These are phyloP conservation scores for Macroglossus sobrinus DNA, from an alignment of 2,113 vertebrate species.

Conservation along the genomic window DNA sequence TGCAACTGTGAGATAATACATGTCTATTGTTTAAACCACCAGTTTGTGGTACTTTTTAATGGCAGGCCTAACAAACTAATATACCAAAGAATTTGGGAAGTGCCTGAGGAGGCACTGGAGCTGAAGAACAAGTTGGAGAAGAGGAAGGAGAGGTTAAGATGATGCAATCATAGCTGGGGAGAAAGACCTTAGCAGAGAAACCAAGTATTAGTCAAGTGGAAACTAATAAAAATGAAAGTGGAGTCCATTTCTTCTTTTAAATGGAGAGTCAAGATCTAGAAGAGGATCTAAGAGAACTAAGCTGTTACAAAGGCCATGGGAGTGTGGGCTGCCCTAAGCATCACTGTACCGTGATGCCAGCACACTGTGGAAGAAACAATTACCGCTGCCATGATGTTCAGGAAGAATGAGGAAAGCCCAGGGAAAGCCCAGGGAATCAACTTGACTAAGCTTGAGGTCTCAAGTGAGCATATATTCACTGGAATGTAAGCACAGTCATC, in stretches of 20 bases:
- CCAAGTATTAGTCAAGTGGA: background rate
- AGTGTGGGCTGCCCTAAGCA: background rate
- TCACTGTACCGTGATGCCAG: rapidly evolving
- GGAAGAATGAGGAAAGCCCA: background rate
- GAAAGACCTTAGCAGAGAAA: background rate
- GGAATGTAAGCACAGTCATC: background rate
- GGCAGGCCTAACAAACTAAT: background rate
- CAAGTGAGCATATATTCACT: background rate
- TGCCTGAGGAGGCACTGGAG: background rate
- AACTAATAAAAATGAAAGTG: background rate
- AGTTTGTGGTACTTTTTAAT: background rate
- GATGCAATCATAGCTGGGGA: background rate
- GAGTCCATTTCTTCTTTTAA: background rate
- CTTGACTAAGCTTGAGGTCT: background rate
- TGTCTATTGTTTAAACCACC: background rate
- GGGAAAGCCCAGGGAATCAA: background rate
- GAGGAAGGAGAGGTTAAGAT: background rate
- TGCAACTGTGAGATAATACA: background rate
- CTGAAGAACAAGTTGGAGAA: background rate
- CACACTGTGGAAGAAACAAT: background rate
- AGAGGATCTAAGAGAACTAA: background rate
- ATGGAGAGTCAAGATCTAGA: background rate
- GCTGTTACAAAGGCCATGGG: background rate
- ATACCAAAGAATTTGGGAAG: background rate
- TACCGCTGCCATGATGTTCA: background rate